Evolutionary conservation across 2,797 vertebrate genomes (phyloP), one percentile per base, ranked within the genome.

Genomic region (Denticeps clupeoides): DNA sequence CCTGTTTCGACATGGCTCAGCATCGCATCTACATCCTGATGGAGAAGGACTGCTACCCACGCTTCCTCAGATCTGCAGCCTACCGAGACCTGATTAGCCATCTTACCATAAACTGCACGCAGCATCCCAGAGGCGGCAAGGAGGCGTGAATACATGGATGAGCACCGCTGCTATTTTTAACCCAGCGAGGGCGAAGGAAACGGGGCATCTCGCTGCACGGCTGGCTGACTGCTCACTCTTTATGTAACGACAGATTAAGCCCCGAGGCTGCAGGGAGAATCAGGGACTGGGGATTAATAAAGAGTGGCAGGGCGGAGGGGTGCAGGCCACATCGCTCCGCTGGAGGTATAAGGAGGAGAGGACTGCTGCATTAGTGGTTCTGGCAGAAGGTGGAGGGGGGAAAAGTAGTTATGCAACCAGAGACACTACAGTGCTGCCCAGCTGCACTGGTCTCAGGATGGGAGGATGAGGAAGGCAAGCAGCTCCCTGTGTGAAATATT

Each of bases 31-130:
- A 86, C 63, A 77, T 83, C 73, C 77, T 86, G 7, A 86, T 86
- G 84, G 80, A 80, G 53, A 86, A 86, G 64, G 84, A 86, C 69
- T 83, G 82, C 73, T 85, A 84, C 59, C 82, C 84, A 2, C 82
- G 82, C 40, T 86, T 83, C 59, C 74, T 85, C 26, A 78, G 79
- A 48, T 86, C 84, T 0, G 51, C 63, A 0, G 53, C 56, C 13
- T 86, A 82, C 69, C 62, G 52, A 38, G 79, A 82, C 6, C 63
- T 83, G 1, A 43, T 79, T 25, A 63, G 59, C 67, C 75, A 81
- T 44, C 70, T 74, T 51, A 40, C 53, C 28, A 5, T 21, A 10
- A n/a, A n/a, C n/a, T 1, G 56, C 56, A 75, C 65, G 31, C 35
- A 38, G 26, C 16, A 28, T 12, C 31, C 44, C 26, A 61, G 59